Percentiles rank a stretch among this genome's conserved stretches.
Conservation (phyloP, 64 coral and sea anemone species). For the Acropora tenuis region DNA sequence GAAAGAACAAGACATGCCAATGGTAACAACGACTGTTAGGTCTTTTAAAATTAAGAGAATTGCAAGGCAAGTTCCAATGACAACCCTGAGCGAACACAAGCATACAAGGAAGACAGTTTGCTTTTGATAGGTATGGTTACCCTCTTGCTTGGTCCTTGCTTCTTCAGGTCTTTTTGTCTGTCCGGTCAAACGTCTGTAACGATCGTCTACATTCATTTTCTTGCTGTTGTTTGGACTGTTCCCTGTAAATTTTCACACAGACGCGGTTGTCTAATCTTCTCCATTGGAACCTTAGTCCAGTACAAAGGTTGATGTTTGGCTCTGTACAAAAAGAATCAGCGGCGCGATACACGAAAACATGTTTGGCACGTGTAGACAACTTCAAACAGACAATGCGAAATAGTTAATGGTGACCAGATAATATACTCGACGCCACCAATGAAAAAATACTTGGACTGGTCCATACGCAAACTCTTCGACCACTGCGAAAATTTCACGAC, state of each 20-base stretch:
- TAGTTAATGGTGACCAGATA: too few relatives aligned
- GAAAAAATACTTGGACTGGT: too few relatives aligned
- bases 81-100: background rate
- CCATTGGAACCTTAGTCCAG: background rate
- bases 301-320: background rate
- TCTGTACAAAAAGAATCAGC: too few relatives aligned
- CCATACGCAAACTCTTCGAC: too few relatives aligned
- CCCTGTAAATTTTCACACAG: too few relatives aligned
- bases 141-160: background rate
- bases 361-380: too few relatives aligned
- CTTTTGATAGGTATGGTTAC: background rate
- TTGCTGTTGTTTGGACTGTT: background rate
- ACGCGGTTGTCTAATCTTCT: background rate
- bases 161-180: background rate
- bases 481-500: too few relatives aligned
- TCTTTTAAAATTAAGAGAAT: constrained; percentile 10
- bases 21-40: background rate
- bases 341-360: too few relatives aligned
- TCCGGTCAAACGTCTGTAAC: background rate
- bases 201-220: background rate
- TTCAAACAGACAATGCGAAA: too few relatives aligned
- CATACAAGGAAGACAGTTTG: background rate
- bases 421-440: too few relatives aligned
- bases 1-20: background rate
- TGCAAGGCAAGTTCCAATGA: background rate